Evolutionary conservation across 1,140 invertebrate species (phyloP).

Genomic region (Bombus polaris): DNA sequence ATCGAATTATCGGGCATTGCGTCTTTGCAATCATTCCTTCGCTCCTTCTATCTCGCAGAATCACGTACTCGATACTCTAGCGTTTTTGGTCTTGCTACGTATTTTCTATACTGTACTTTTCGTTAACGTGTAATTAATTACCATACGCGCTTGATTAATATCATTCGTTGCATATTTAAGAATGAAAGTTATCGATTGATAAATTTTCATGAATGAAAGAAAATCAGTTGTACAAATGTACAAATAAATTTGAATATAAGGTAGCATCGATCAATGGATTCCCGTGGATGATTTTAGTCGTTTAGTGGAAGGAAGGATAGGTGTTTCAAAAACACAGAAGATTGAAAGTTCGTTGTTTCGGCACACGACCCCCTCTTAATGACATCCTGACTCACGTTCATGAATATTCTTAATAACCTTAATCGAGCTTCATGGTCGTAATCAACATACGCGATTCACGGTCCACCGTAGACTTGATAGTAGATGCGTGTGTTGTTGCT

Average conservation of each 20-base stretch:
- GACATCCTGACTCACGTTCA: slow-evolving; percentile 64
- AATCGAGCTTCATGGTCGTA: slow-evolving; percentile 64
- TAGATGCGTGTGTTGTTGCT: background rate
- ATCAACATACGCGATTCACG: slow-evolving; percentile 35
- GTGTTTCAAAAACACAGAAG: background rate
- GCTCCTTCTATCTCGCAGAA: background rate
- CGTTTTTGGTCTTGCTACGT: background rate
- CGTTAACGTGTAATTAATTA: background rate
- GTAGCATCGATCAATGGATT: too few relatives aligned
- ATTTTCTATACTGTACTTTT: background rate
- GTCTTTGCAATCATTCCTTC: slow-evolving; percentile 16
- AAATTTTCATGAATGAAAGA: too few relatives aligned
- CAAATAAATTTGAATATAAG: too few relatives aligned
- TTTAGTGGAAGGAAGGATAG: too few relatives aligned
- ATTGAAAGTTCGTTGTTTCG: slow-evolving; percentile 62
- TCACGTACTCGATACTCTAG: background rate
- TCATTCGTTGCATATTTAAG: background rate
- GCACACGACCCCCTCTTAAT: slow-evolving; percentile 40
- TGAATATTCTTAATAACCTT: slow-evolving; percentile 71
- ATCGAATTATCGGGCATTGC: slow-evolving; percentile 46
- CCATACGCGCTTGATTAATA: background rate
- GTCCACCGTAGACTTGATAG: slow-evolving; percentile 16
- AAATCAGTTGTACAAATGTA: too few relatives aligned
- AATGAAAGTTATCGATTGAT: background rate
- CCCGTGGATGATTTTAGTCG: background rate